Evolutionary conservation across 2,113 vertebrate genomes (phyloP), one percentile per base, ranked within the genome.

Genomic region (Microtus ochrogaster): DNA sequence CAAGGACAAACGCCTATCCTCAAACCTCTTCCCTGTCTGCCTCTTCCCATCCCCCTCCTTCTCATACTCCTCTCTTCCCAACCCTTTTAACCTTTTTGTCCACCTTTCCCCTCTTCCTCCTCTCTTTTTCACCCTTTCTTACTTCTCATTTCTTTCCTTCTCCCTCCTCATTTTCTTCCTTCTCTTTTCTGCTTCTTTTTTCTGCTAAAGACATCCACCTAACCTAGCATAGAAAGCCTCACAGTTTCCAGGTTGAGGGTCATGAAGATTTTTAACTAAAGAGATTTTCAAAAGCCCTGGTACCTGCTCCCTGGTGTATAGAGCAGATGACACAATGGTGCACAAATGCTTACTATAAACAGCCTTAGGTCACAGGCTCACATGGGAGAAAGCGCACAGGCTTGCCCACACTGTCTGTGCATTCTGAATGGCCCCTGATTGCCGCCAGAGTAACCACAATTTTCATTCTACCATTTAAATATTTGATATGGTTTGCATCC

Each of bases 341-440:
- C 19, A 13, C 11, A 47, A 21, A 30, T 4, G 14, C 16, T 28
- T 39, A 22, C n/a, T 11, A 19, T 36, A 49, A 41, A 16, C n/a
- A 68, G 7, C 4, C 9, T 39, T 39, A 41, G 55, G 33, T 72
- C 78, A 12, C 76, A 52, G 17, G 74, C 24, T 49, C 22, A 61
- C 6, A 19, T 0, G 10, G 5, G 44, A 24, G 26, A 16, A 30
- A 61, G 17, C 1, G 1, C 10, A 17, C 14, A 36, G 73, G 21
- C 44, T 36, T 66, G 3, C n/a, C 7, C 66, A 39, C 65, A 39
- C 41, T 74, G 73, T 63, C 82, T 21, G 14, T 36, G 9, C 19
- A 30, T 58, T n/a, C 78, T 58, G 7, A 36, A 13, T 33, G 26
- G 61, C 65, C 77, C 44, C 95, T 16, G 6, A 19, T 41, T 58